Conservation (phyloP, 2,113 vertebrate genomes). For the Apus apus region DNA sequence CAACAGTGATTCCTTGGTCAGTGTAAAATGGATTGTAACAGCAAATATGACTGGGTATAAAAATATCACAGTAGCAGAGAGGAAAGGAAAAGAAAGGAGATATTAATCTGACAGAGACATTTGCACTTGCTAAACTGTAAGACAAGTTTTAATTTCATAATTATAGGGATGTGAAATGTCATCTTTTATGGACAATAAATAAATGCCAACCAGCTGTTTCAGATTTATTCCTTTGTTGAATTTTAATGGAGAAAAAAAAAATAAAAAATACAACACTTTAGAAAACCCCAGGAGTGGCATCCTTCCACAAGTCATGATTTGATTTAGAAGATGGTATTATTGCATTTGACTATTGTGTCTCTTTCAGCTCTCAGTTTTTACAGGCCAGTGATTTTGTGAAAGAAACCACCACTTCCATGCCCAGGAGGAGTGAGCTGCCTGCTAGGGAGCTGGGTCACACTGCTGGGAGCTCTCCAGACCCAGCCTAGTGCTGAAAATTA, state of each 20-base stretch:
- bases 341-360: neutral
- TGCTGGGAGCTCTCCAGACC: neutral
- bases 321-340: neutral
- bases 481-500: neutral
- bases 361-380: neutral
- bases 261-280: no score
- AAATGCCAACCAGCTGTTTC: neutral
- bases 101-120: neutral
- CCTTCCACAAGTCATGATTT: neutral
- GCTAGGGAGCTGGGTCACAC: neutral
- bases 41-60: neutral
- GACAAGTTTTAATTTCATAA: neutral
- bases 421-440: fast-evolving
- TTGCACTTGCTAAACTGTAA: neutral
- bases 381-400: neutral
- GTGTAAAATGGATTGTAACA: neutral
- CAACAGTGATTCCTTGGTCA: neutral
- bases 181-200: neutral
- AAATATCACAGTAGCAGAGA: neutral
- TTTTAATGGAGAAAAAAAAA: neutral
- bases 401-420: fast-evolving
- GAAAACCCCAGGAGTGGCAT: neutral
- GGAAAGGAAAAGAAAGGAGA: neutral
- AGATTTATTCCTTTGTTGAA: neutral
- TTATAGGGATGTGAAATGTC: neutral